Conservation (phyloP, 2,113 vertebrate species). For the Phaethornis superciliosus region DNA sequence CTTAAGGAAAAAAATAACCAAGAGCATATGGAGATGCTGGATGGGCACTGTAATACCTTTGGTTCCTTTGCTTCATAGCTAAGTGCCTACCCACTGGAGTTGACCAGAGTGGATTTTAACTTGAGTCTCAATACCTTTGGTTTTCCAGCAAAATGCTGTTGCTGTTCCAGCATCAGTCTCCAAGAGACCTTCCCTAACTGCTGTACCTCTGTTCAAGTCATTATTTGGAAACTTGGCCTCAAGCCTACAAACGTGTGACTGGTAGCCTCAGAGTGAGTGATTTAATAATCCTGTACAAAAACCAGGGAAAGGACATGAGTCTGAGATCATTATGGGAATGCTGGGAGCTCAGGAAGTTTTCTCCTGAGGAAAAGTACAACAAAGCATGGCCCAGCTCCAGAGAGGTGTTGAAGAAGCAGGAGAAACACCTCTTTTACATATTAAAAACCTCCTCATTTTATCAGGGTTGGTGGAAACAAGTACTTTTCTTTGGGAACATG, state of each 20-base stretch:
- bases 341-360: background rate
- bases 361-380: background rate
- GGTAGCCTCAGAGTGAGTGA: background rate
- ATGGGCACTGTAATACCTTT: background rate
- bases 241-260: background rate
- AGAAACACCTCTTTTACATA: background rate
- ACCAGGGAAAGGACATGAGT: background rate
- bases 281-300: background rate
- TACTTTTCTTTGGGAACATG: background rate
- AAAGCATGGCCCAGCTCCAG: background rate
- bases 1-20: background rate
- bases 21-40: background rate
- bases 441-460: background rate
- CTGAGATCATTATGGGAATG: background rate
- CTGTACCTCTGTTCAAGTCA: background rate
- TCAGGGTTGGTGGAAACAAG: background rate
- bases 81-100: background rate
- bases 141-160: background rate
- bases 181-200: background rate
- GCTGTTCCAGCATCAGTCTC: background rate
- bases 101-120: background rate
- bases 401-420: background rate
- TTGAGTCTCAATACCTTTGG: background rate
- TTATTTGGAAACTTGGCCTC: slow-evolving; percentile 28
- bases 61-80: background rate